phyloP scores from a whole-genome alignment of 2,113 vertebrate species.

The Oryzias celebensis region DNA sequence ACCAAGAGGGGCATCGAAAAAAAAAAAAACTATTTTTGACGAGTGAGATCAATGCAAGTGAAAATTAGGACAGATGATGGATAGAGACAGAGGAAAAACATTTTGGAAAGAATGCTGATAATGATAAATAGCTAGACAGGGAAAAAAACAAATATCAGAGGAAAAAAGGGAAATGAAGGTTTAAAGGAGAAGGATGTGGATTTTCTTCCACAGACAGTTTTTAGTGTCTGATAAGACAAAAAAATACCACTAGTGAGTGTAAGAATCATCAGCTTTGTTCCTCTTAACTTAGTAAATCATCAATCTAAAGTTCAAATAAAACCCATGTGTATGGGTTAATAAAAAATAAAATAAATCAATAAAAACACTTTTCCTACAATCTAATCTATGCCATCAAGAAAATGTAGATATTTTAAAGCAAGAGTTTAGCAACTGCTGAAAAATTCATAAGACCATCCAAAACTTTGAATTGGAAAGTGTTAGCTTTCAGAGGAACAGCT shows the following conservation, averaged over 20 bases:
- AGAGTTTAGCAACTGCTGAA: constrained; percentile 30
- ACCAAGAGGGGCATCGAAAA: constrained; percentile 13
- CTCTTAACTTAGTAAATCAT: constrained; percentile 44
- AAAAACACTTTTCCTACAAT: constrained; percentile 42
- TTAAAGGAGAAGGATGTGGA: constrained; percentile 2
- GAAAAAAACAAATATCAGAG: constrained; percentile 37
- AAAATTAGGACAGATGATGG: constrained; percentile 59
- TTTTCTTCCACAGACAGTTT: neutral
- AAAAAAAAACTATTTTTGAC: constrained; percentile 37
- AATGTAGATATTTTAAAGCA: constrained; percentile 37
- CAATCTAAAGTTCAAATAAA: constrained; percentile 36
- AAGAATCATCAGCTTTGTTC: constrained; percentile 32
- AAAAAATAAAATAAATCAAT: constrained; percentile 27
- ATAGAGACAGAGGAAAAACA: constrained; percentile 39
- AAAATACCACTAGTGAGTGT: constrained; percentile 6
- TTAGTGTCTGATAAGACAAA: constrained; percentile 21
- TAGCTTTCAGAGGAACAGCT: neutral
- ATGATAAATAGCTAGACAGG: constrained; percentile 52
- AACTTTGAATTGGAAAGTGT: constrained; percentile 31
- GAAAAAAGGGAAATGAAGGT: constrained; percentile 4
- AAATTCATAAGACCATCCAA: constrained; percentile 28
- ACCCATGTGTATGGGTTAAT: constrained; percentile 11
- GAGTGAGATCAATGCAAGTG: constrained; percentile 54
- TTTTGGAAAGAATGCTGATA: constrained; percentile 45
- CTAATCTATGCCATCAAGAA: constrained; percentile 34